phyloP scores from a whole-genome alignment of 1,140 invertebrate genomes.

The Drosophila nannoptera region DNA sequence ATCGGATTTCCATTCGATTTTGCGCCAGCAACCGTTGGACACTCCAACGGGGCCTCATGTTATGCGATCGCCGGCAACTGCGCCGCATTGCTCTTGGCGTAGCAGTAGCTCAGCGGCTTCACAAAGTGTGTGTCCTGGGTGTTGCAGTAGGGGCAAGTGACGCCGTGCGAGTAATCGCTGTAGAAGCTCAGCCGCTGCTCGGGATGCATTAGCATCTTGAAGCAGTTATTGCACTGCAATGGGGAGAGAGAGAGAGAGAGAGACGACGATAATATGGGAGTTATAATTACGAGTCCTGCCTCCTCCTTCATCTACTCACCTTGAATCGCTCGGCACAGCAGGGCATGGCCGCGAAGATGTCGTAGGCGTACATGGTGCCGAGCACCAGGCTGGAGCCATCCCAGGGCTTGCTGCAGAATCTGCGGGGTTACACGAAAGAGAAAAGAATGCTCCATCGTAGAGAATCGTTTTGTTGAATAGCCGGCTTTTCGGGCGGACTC shows the following conservation, averaged over 20 bases:
- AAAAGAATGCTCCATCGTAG: too few species aligned
- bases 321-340: conserved; percentile 95
- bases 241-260: conserved; percentile 17
- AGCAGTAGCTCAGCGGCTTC: conserved; percentile 90
- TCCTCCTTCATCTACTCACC: conserved; percentile 80
- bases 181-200: conserved; percentile 94
- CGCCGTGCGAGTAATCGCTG: conserved; percentile 95
- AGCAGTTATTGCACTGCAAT: conserved; percentile 93
- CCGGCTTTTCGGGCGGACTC: conserved; percentile 16
- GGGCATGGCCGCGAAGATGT: conserved; percentile 97
- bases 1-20: conserved; percentile 36
- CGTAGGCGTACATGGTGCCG: conserved; percentile 98
- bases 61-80: conserved; percentile 89
- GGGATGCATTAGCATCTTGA: conserved; percentile 90
- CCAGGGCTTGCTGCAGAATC: conserved; percentile 92
- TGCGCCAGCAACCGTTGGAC: conserved; percentile 49
- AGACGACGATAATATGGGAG: not conserved
- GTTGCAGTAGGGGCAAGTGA: conserved; percentile 94
- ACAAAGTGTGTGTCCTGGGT: conserved; percentile 96
- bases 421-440: conserved; percentile 31
- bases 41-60: conserved; percentile 85
- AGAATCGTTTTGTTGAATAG: not conserved
- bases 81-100: conserved; percentile 85
- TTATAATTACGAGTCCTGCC: too few species aligned
- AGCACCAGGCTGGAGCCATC: conserved; percentile 94